phyloP scores from a whole-genome alignment of 2,113 vertebrate genomes.

The Channa argus region DNA sequence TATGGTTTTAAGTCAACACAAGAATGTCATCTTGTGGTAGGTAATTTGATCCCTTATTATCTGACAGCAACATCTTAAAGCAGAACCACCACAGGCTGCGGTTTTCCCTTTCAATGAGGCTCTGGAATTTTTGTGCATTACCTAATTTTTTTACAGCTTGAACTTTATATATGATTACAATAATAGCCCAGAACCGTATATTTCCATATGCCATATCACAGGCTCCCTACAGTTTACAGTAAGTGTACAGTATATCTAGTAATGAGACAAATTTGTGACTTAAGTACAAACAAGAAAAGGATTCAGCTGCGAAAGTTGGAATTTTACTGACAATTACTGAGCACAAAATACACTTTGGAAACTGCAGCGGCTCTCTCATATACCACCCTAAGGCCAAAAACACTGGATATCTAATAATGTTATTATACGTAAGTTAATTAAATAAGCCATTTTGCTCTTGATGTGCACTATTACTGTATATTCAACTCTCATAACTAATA shows the following conservation, averaged over 20 bases:
- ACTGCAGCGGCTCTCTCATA: neutral
- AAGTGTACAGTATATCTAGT: neutral
- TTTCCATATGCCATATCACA: neutral
- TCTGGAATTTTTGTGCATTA: neutral
- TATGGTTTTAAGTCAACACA: constrained; percentile 26
- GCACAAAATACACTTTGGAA: constrained; percentile 6
- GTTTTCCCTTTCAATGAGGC: neutral
- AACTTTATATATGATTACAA: neutral
- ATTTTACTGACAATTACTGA: neutral
- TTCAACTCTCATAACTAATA: neutral
- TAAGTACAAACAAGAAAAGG: neutral
- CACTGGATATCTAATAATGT: neutral
- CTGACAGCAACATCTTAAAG: constrained; percentile 17
- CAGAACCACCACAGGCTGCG: constrained; percentile 4
- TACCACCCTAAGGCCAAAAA: neutral
- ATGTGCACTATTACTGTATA: constrained; percentile 1
- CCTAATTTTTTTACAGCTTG: neutral
- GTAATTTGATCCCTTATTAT: constrained; percentile 29
- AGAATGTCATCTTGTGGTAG: constrained; percentile 26
- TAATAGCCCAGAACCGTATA: neutral
- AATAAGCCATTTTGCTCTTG: neutral
- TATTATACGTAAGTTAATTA: neutral
- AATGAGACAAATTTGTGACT: neutral
- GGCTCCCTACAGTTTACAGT: neutral
- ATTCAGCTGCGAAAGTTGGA: neutral